Evolutionary conservation across 1,140 invertebrate genomes (phyloP).

Genomic region (roundworm (Caenorhabditis elegans)): WBcel235 BX284602.5:5882501-5883000

Average conservation of each 20-base stretch:
- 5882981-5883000: too few relatives aligned
- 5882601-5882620: not conserved
- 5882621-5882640: not conserved
- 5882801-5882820: constrained; percentile 13
- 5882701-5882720: not conserved
- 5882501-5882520: not conserved
- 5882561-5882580: not conserved
- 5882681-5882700: not conserved
- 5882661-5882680: not conserved
- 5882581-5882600: not conserved
- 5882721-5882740: not conserved
- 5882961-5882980: too few relatives aligned
- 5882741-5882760: not conserved
- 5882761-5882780: constrained; percentile 23
- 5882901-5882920: too few relatives aligned
- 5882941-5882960: too few relatives aligned
- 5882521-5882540: too few relatives aligned
- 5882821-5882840: constrained; percentile 18
- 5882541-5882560: too few relatives aligned
- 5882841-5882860: constrained; percentile 5
- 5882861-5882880: not conserved
- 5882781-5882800: constrained; percentile 22
- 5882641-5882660: not conserved
- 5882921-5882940: too few relatives aligned
- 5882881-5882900: not conserved